Evolutionary conservation across 2,888 invertebrate genomes (phyloP).

Genomic region (Psylliodes chrysocephalus): DNA sequence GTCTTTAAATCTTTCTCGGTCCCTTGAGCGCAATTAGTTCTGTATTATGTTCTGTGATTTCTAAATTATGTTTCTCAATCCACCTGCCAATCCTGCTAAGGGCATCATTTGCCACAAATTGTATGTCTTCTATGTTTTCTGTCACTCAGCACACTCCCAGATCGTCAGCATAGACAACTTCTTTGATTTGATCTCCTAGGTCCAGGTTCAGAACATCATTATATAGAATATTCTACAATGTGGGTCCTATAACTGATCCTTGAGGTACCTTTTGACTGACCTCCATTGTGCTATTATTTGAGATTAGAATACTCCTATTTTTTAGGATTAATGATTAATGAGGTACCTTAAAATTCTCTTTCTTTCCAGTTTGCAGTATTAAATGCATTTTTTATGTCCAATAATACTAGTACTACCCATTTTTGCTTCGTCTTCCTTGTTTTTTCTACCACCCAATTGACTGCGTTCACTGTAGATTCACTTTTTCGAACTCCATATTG

Average conservation of each 20-base stretch:
- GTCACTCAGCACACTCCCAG: background rate
- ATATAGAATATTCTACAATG: constrained; percentile 1
- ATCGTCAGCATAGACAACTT: background rate
- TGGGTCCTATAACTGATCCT: constrained; percentile 2
- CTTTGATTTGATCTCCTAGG: background rate
- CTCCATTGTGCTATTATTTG: background rate
- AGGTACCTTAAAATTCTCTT: background rate
- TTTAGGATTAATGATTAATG: background rate
- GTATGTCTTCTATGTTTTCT: background rate
- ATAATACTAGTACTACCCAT: background rate
- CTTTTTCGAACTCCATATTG: background rate
- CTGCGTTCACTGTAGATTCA: background rate
- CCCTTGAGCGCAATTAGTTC: constrained; percentile 1
- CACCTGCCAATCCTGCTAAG: background rate
- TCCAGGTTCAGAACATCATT: background rate
- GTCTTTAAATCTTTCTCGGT: background rate
- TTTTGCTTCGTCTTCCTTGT: background rate
- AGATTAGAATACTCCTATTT: background rate
- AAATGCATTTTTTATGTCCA: constrained; percentile 2
- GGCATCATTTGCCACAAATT: background rate
- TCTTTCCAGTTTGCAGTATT: constrained; percentile 6
- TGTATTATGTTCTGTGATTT: background rate
- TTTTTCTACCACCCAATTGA: background rate
- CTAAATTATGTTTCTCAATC: background rate
- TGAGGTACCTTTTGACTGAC: constrained; percentile 1